Conservation (phyloP, 2,888 invertebrate species). For the Exephanes ischioxanthus region DNA sequence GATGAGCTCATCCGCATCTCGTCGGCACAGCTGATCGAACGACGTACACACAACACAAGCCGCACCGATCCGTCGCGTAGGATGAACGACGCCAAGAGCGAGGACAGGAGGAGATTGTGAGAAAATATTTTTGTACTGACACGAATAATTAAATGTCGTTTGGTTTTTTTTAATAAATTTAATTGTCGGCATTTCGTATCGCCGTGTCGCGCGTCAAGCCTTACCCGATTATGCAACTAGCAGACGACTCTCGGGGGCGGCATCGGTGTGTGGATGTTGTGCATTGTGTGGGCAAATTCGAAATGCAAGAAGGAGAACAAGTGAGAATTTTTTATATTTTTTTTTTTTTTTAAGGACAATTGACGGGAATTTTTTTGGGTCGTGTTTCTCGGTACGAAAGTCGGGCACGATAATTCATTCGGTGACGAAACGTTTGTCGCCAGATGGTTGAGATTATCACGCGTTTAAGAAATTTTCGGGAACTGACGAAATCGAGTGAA, state of each 20-base stretch:
- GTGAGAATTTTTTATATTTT: not conserved
- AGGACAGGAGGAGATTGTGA: constrained; percentile 47
- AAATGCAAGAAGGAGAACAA: not conserved
- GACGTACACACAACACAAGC: constrained; percentile 17
- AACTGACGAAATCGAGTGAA: no score
- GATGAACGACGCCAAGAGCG: constrained; percentile 44
- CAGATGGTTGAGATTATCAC: not conserved
- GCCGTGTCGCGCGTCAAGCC: not conserved
- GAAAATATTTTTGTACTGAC: constrained; percentile 14
- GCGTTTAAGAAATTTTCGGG: not conserved
- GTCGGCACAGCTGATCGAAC: not conserved
- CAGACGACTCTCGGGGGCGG: constrained; percentile 1
- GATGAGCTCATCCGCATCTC: not conserved
- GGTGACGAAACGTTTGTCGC: not conserved
- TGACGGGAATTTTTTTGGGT: not conserved
- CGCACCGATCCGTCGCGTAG: constrained; percentile 7
- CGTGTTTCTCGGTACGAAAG: not conserved
- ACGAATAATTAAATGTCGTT: not conserved
- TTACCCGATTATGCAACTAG: constrained; percentile 40
- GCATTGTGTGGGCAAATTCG: constrained; percentile 6
- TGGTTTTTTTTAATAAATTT: not conserved
- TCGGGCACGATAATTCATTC: not conserved
- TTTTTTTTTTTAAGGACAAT: not conserved
- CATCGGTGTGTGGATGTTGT: not conserved
- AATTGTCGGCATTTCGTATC: not conserved